Base-by-base conservation (phyloP, 2,888 invertebrate species). In the Sarcophaga rosellei region DNA sequence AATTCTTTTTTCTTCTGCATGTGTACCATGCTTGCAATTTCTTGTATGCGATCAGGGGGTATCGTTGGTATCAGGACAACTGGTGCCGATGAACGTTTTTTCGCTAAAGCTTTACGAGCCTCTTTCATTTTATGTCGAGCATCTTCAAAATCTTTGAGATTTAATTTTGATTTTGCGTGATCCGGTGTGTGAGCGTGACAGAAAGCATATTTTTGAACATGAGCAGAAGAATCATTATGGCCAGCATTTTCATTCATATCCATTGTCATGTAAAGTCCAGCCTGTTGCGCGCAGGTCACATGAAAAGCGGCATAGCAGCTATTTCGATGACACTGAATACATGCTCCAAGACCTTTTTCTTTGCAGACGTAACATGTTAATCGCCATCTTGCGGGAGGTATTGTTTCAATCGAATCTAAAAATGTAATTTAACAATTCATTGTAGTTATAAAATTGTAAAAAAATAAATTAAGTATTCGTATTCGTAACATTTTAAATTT, bases 291-390 rank as follows among this genome's bases (percentile, higher is more conserved):
- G 93, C 99, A 99, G 0, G 99, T 99, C 4, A 99, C 99, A 93
- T 99, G 99, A 94, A 99, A 99, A 0, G 99, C 99, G 11, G 98
- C 97, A 92, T 99, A 99, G 92, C 99, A 99, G 93, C 97, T 98
- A 89, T 96, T 96, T 91, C 98, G 97, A 93, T 99, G 98, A 92
- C 99, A 99, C 93, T 99, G 99, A 88, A 99, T 99, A 91, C 99
- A 99, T 0, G 99, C 99, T 5, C 99, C 99, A 0, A 97, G 96
- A 47, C 97, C 96, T 84, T 97, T 95, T 91, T 98, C 97, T 91
- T 98, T 99, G 94, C 99, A 99, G 77, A 99, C 98, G 93, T 98
- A 98, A 92, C 99, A 99, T 0, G 97, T 96, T n/a, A 99, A 95
- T 91, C 97, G 97, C 98, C 99, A 99, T 0, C 99, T 95, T 0